phyloP scores from a whole-genome alignment of 2,113 vertebrate genomes.

The Hemichromis elongatus region DNA sequence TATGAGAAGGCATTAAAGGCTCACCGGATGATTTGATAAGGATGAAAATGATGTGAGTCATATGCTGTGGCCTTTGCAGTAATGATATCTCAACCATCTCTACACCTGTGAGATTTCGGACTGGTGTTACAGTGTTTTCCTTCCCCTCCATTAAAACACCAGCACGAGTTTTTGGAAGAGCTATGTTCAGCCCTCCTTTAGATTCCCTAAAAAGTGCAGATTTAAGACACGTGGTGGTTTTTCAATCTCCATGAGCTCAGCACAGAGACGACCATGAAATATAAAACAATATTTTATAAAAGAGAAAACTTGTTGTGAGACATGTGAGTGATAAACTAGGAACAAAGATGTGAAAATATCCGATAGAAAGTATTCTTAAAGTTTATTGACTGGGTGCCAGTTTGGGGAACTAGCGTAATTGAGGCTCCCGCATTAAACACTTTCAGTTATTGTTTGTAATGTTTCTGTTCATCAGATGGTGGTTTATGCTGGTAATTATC shows the following conservation, averaged over 20 bases:
- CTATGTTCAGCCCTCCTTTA: background rate
- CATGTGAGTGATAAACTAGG: background rate
- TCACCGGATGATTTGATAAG: background rate
- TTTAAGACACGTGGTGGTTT: background rate
- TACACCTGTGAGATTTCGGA: background rate
- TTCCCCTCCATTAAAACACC: background rate
- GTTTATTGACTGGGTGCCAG: background rate
- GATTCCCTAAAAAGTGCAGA: background rate
- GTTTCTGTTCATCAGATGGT: background rate
- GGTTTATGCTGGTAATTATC: background rate
- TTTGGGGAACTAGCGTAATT: background rate
- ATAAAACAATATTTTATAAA: background rate
- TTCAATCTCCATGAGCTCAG: background rate
- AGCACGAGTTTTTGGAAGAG: background rate
- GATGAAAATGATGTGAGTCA: background rate
- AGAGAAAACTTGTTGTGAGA: background rate
- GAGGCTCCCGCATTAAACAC: background rate
- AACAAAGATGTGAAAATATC: background rate
- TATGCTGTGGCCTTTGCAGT: background rate
- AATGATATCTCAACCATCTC: background rate
- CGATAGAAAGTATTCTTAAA: background rate
- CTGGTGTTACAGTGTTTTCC: background rate
- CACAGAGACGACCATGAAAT: background rate
- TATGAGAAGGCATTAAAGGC: background rate
- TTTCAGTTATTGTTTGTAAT: background rate